A percentile compares a stretch with the other conserved stretches of the same genome.
These are phyloP conservation scores for Ondatra zibethicus DNA, from an alignment of 2,113 vertebrate genomes.

Conservation along the genomic window DNA sequence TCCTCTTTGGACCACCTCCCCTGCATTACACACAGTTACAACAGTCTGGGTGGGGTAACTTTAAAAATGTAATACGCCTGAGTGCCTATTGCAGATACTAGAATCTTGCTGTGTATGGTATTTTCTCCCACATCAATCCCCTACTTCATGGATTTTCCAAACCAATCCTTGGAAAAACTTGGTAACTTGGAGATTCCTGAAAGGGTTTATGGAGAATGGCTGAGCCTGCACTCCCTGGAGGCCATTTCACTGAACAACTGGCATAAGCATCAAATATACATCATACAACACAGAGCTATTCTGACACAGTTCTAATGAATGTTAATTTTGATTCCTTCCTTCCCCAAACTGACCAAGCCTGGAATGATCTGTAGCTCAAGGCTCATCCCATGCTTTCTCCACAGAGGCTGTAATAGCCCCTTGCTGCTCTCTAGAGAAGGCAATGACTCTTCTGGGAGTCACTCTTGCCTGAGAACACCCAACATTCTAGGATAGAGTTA, in stretches of 20 bases:
- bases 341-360: neutral
- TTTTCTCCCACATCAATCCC: neutral
- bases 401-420: neutral
- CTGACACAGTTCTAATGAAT: neutral
- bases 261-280: neutral
- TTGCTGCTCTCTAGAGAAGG: neutral
- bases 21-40: neutral
- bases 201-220: neutral
- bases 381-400: neutral
- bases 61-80: neutral
- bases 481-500: neutral
- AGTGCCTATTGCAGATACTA: neutral
- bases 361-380: neutral
- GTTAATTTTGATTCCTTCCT: neutral
- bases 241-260: neutral
- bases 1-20: neutral
- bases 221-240: neutral
- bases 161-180: neutral
- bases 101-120: neutral
- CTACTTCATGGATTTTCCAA: neutral
- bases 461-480: neutral
- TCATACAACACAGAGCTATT: neutral
- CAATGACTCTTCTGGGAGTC: neutral
- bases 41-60: neutral
- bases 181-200: constrained; percentile 17